Percentiles rank a stretch among this genome's conserved stretches.
Conservation (phyloP, 1,140 invertebrate species). For the Matsumurasca onukii region DNA sequence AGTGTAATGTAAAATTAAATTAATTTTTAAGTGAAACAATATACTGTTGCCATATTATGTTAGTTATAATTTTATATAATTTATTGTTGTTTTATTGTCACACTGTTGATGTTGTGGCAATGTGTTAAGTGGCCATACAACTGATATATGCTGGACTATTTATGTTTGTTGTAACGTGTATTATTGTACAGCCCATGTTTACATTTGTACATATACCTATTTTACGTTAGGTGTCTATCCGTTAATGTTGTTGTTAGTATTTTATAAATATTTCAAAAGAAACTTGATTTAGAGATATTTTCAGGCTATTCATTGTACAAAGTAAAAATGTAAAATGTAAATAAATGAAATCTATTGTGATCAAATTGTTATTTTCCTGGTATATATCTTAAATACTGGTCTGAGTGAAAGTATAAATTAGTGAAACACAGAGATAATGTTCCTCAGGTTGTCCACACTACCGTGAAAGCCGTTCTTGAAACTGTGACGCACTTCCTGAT, state of each 20-base stretch:
- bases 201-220: constrained; percentile 16
- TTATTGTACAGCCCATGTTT: constrained; percentile 7
- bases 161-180: neutral
- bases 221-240: constrained; percentile 11
- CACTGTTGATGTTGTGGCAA: neutral
- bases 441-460: too few relatives aligned
- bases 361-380: too few relatives aligned
- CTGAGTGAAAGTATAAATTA: too few relatives aligned
- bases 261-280: constrained; percentile 18
- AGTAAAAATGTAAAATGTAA: too few relatives aligned
- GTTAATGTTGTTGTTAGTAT: constrained; percentile 23
- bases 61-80: constrained; percentile 3
- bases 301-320: too few relatives aligned
- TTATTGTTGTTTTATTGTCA: constrained; percentile 1
- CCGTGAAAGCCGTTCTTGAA: too few relatives aligned
- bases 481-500: too few relatives aligned
- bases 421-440: too few relatives aligned
- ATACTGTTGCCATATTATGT: constrained; percentile 15
- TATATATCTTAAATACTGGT: too few relatives aligned
- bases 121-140: constrained; percentile 9
- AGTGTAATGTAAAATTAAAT: neutral
- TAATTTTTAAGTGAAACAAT: neutral
- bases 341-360: too few relatives aligned
- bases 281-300: too few relatives aligned
- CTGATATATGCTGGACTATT: neutral